Conservation (phyloP, 30 jellyfish, hydroid and myxozoan genomes). For the Chrysaora quinquecirrha region DNA sequence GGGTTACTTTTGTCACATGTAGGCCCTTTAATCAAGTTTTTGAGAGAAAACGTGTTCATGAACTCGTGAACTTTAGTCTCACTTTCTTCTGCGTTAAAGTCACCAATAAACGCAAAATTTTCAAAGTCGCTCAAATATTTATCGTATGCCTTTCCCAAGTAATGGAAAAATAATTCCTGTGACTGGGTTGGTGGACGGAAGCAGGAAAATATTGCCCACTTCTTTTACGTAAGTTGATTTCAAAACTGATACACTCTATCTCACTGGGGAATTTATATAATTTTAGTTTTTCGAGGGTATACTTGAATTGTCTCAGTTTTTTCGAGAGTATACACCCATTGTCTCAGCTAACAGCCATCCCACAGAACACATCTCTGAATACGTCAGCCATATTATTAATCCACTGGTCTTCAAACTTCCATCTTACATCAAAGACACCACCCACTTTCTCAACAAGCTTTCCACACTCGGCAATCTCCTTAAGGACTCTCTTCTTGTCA, state of each 20-base stretch:
- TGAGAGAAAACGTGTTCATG: slow-evolving; percentile 21
- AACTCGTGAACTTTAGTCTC: neutral
- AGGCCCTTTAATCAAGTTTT: slow-evolving; percentile 7
- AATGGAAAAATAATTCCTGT: slow-evolving; percentile 22
- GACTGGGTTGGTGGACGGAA: slow-evolving; percentile 24
- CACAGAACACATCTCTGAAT: no score
- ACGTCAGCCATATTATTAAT: no score
- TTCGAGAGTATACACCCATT: no score
- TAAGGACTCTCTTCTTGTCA: no score
- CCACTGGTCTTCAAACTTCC: no score
- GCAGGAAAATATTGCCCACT: slow-evolving; percentile 18
- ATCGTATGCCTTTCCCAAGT: slow-evolving; percentile 13
- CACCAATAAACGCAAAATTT: slow-evolving; percentile 13
- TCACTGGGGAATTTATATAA: slow-evolving; percentile 5
- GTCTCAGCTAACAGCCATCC: no score
- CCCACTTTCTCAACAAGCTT: no score
- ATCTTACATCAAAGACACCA: no score
- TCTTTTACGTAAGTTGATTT: slow-evolving; percentile 28
- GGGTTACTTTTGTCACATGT: slow-evolving; percentile 15
- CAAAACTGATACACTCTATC: slow-evolving; percentile 7
- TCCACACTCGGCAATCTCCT: no score
- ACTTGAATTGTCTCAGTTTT: no score
- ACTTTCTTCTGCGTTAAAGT: slow-evolving; percentile 24
- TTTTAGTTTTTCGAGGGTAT: slow-evolving; percentile 16
- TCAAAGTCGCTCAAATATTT: slow-evolving; percentile 7